Base-by-base conservation (phyloP, 2,113 vertebrate genomes). In the Xiphias gladius region DNA sequence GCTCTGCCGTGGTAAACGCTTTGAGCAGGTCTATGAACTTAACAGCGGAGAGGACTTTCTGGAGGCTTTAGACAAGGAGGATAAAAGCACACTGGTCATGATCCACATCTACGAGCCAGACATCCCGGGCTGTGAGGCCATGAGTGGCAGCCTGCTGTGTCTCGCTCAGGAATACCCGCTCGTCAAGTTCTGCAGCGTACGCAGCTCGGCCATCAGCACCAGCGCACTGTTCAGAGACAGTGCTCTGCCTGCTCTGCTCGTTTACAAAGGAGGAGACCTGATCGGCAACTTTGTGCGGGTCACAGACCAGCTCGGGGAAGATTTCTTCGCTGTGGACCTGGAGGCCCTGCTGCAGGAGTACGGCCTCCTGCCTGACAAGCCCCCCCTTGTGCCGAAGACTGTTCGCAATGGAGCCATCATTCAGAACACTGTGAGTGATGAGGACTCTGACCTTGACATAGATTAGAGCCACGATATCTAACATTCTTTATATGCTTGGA, bases 201-300 rank as follows among this genome's bases (percentile, higher is more conserved):
- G 95, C 87, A 98, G 98, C 73, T 97, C 96, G 0, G 96, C 97
- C 54, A 96, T 99, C 5, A 98, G 98, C 46, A 96, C 97, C 82
- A 99, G 98, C 67, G 83, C 96, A 6, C 96, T 95, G 72, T 99
- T 99, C 91, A 96, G 97, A 37, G 95, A 89, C 72, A 96, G 96
- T 0, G 98, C 98, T 22, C 95, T 99, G 73, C 98, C 98, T 0
- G 97, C 98, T 0, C 90, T 99, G 85, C 96, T 99, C 19, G 94
- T 99, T 76, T 99, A 99, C 82, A 98, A 98, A 85, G 96, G 93
- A 0, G 98, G 98, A 0, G 97, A 99, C 82, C 94, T 99, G 89
- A 96, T 99, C 0, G 98, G 98, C 13, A 99, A 99, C 74, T 98
- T 99, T n/a, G 96, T 99, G 82, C 96, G 98, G 6, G 94, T 99